phyloP scores from a whole-genome alignment of 2,113 vertebrate genomes.

The Acanthochromis polyacanthus region DNA sequence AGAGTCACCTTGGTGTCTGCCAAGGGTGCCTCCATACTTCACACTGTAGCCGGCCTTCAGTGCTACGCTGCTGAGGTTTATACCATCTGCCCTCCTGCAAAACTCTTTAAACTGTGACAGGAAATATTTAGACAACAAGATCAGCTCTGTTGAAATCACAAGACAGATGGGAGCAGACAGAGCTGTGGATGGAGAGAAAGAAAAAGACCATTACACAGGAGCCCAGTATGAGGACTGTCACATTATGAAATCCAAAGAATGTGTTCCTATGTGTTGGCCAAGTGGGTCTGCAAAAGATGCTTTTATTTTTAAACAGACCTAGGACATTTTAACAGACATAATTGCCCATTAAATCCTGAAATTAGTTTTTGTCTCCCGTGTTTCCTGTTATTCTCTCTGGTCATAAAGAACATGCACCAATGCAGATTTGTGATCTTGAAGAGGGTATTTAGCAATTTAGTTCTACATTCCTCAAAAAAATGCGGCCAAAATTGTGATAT shows the following conservation, averaged over 20 bases:
- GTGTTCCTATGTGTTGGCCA: slow-evolving; percentile 10
- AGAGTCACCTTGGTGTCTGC: slow-evolving; percentile 11
- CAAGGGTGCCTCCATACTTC: slow-evolving; percentile 35
- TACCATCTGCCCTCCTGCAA: slow-evolving; percentile 70
- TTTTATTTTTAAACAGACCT: neutral
- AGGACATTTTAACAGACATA: neutral
- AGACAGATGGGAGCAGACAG: slow-evolving; percentile 62
- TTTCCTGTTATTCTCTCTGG: too few relatives aligned
- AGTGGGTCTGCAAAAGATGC: slow-evolving; percentile 5
- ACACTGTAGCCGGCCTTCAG: slow-evolving; percentile 9
- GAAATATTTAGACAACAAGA: slow-evolving; percentile 82
- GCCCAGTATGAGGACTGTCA: neutral
- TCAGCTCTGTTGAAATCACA: slow-evolving; percentile 68
- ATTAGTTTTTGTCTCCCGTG: neutral
- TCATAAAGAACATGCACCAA: too few relatives aligned
- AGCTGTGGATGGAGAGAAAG: slow-evolving; percentile 25
- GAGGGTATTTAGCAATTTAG: neutral
- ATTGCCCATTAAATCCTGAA: slow-evolving; percentile 2
- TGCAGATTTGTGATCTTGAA: too few relatives aligned
- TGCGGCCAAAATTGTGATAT: neutral
- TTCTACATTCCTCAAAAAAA: neutral
- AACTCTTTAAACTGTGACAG: slow-evolving; percentile 77
- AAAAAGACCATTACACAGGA: slow-evolving; percentile 24
- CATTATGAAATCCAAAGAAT: slow-evolving; percentile 10
- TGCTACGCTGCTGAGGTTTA: slow-evolving; percentile 60